Base-by-base conservation (phyloP, 2,113 vertebrate species). In the Lagopus leucura region DNA sequence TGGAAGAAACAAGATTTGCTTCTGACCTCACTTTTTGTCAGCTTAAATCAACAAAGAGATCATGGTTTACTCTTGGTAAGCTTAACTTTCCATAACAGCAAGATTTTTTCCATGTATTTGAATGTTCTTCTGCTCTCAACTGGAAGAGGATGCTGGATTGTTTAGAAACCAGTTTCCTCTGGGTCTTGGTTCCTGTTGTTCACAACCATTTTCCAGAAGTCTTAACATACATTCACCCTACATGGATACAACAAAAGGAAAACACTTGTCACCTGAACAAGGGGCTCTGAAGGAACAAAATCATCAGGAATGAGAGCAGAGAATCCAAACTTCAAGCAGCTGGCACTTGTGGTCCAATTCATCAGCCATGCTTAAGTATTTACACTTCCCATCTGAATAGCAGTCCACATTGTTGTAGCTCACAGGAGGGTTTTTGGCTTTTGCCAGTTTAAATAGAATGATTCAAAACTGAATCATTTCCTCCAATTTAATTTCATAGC, bases 381-480 rank as follows among this genome's bases (percentile, higher is more conserved):
- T 93, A 97, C 89, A 80, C 95, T 93, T 85, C 84, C 85, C 86
- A 91, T 83, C 86, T 90, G 84, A 95, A 94, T 85, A 95, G 72
- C 81, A 88, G 85, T 95, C 65, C 80, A 93, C 79, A 54, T 88
- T 93, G 89, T 96, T 93, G 92, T 79, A 96, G 85, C 89, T 97
- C 93, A 92, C 76, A 93, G 92, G 83, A 97, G 94, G 78, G 89
- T 86, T 96, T 96, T 93, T 43, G 28, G 90, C 82, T 95, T 96
- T 93, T 97, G 96, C 94, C 89, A 94, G 93, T 94, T 96, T 94
- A 91, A 97, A 96, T 86, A 93, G 81, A 92, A 97, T 94, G 66
- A 97, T 95, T 97, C 32, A 83, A 97, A 97, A 97, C 61, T 72
- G 92, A 98, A 97, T 97, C 93, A 96, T 94, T 98, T 98, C 91